These are phyloP conservation scores for Aplocera efformata DNA, from an alignment of 2,888 invertebrate genomes.

Conservation along the genomic window DNA sequence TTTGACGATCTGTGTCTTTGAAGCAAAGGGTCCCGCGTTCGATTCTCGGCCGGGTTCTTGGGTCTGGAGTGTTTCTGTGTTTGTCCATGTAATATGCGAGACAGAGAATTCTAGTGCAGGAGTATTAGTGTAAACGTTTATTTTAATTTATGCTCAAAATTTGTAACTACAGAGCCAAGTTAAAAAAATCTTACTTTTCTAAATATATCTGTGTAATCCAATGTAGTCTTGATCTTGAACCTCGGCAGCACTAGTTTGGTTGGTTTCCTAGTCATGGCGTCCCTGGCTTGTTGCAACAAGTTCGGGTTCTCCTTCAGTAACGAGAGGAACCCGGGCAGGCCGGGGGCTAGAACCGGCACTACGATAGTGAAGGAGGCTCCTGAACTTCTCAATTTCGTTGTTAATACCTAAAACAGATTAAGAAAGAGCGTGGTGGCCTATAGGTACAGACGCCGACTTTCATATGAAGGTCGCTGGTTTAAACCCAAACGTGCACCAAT, in stretches of 20 bases:
- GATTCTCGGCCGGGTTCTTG: too few species aligned
- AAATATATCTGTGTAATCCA: conserved; percentile 47
- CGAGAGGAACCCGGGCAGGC: conserved; percentile 32
- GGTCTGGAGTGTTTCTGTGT: too few species aligned
- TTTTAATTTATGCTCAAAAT: too few species aligned
- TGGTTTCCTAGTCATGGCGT: conserved; percentile 20
- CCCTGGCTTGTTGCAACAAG: conserved; percentile 27
- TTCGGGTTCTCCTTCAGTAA: conserved; percentile 30
- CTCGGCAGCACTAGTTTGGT: conserved; percentile 43
- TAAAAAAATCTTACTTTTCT: conserved; percentile 43
- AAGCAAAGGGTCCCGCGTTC: too few species aligned
- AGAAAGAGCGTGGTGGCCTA: too few species aligned
- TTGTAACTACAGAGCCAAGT: too few species aligned
- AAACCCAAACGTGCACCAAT: too few species aligned
- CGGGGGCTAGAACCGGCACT: conserved; percentile 30
- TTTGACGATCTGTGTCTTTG: too few species aligned
- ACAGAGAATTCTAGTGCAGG: too few species aligned
- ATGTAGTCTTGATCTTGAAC: conserved; percentile 47
- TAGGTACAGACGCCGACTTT: too few species aligned
- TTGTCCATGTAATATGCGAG: too few species aligned
- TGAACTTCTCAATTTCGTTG: conserved; percentile 22
- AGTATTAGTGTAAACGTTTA: too few species aligned
- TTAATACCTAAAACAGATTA: conserved; percentile 30
- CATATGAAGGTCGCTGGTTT: not conserved
- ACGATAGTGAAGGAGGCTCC: conserved; percentile 36